Conservation (phyloP, 1,140 invertebrate species). For the Halesus radiatus region DNA sequence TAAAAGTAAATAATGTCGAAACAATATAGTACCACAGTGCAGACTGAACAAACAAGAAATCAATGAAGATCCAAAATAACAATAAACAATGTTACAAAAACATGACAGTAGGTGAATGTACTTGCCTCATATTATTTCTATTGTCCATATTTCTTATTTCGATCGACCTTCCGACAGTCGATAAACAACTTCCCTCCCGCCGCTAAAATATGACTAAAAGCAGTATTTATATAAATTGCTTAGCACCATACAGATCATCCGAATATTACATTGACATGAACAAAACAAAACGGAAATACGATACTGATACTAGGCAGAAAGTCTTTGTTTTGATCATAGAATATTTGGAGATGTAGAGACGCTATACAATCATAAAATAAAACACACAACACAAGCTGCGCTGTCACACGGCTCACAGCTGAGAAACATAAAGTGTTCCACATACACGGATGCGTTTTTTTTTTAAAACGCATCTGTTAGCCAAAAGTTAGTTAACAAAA, state of each 20-base stretch:
- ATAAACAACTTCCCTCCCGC: neutral
- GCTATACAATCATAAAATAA: constrained; percentile 21
- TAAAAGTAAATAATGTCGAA: no score
- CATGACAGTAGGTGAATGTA: constrained; percentile 14
- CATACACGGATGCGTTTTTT: no score
- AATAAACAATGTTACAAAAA: constrained; percentile 7
- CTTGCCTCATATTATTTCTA: constrained; percentile 15
- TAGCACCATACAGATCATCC: neutral
- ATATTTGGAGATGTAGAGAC: constrained; percentile 18
- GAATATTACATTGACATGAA: constrained; percentile 4
- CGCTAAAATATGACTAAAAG: constrained; percentile 15
- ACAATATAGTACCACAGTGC: no score
- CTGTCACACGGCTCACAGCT: no score
- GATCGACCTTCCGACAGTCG: neutral
- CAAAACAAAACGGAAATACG: constrained; percentile 21
- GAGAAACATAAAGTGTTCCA: neutral
- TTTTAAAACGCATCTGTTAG: no score
- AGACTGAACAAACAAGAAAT: neutral
- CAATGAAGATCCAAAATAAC: neutral
- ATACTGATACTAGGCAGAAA: neutral
- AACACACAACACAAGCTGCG: no score
- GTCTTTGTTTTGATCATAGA: constrained; percentile 36
- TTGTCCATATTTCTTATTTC: constrained; percentile 17
- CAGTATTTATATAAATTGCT: constrained; percentile 14
- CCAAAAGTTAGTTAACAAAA: no score